Base-by-base conservation (phyloP, 1,140 invertebrate genomes). In the Paralvinella palmiformis region DNA sequence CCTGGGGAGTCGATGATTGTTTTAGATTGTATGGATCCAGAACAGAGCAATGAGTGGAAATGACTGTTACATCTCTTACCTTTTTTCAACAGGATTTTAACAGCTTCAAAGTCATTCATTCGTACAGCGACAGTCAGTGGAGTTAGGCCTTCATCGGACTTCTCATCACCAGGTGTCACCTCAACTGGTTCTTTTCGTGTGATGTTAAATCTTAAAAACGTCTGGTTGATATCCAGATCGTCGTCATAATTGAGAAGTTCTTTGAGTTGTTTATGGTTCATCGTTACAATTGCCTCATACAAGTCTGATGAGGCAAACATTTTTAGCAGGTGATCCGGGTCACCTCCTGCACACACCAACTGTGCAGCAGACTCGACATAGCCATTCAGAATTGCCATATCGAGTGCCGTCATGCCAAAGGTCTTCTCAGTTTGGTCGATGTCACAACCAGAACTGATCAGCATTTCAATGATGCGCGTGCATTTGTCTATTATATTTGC, bases 341-440 rank as follows among this genome's bases (percentile, higher is more conserved):
- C 64, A 5, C 37, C 64, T 10, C 64, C 64, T 2, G 37, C 20
- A 3, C 48, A 64, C 7, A 57, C 33, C 1, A 66, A 29, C 0
- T 62, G 17, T 15, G 41, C 64, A 7, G 64, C 48, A 1, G 64
- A 66, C 20, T 66, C 64, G 1, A 66, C 53, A 31, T 66, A 59
- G 2, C 58, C 64, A 20, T 65, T 32, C 17, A 66, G 59, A 41
- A 66, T 66, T 15, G 64, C 64, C 64, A 66, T 66, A 36, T 66
- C 64, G 5, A 66, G 59, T 6, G 64, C 64, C n/a, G 64, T 66
- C 64, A 66, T 66, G 22, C 64, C 64, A 48, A 62, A 66, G 3
- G 64, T 56, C 5, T 62, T 35, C 50, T 66, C 64, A 0, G 53
- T 62, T 20, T 17, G 17, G 29, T 41, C 36, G 33, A 66, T 53